phyloP scores from a whole-genome alignment of 2,113 vertebrate species.

The Heterocephalus glaber region DNA sequence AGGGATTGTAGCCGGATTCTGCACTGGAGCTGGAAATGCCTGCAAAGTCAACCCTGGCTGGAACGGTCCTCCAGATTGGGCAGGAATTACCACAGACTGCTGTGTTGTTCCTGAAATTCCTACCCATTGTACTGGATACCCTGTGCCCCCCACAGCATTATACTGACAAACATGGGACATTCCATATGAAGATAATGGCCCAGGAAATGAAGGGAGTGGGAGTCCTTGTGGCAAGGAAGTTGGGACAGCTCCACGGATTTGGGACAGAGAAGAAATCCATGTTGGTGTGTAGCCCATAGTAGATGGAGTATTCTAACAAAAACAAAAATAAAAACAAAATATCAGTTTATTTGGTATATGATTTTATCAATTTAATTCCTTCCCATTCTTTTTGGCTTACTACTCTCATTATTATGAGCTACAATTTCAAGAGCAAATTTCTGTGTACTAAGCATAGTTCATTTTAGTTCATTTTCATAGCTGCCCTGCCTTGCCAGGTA shows the following conservation, averaged over 20 bases:
- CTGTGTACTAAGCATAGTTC: conserved; percentile 33
- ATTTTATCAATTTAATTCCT: conserved; percentile 58
- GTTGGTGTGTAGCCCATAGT: conserved; percentile 84
- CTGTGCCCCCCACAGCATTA: conserved; percentile 72
- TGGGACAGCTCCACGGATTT: conserved; percentile 81
- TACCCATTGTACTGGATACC: conserved; percentile 84
- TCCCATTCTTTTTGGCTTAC: conserved; percentile 48
- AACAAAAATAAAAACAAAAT: conserved; percentile 70
- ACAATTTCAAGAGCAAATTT: conserved; percentile 7
- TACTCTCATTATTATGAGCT: background rate
- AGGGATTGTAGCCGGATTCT: conserved; percentile 79
- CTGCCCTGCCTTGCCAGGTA: background rate
- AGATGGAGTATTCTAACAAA: conserved; percentile 80
- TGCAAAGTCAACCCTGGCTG: conserved; percentile 79
- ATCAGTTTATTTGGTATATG: conserved; percentile 71
- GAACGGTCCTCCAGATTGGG: conserved; percentile 77
- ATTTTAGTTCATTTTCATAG: conserved; percentile 35
- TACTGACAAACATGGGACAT: conserved; percentile 82
- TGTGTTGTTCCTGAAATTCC: conserved; percentile 81
- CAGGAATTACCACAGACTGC: conserved; percentile 80
- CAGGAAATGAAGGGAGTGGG: conserved; percentile 83
- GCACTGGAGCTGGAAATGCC: conserved; percentile 74
- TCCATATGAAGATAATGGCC: conserved; percentile 83
- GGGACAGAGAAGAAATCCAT: conserved; percentile 82
- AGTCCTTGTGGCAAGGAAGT: conserved; percentile 82